Evolutionary conservation across 1,140 invertebrate genomes (phyloP), one percentile per base, ranked within the genome.

Genomic region (Wiebesia pumilae): DNA sequence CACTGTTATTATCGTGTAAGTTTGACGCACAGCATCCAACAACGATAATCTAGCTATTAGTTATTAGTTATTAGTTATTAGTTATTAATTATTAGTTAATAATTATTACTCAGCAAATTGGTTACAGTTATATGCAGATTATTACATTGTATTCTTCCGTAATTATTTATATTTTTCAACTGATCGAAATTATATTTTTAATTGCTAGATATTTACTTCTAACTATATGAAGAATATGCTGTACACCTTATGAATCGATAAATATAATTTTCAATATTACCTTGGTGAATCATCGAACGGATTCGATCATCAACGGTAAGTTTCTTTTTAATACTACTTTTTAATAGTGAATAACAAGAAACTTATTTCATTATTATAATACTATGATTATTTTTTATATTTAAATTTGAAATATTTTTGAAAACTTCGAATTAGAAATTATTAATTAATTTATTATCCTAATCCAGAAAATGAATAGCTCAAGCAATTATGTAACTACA

Each of bases 1-100:
- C 71, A 43, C 71, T 75, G 71, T 75, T 75, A 75, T 75, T 75
- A 75, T 75, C 71, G 38, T 43, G 38, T n/a, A 75, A 75, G 40
- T 75, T 75, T n/a, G 40, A 75, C 38, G 38, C 40, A 75, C 71
- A 75, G 43, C 71, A 10, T 75, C 71, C 16, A 75, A 75, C 38
- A n/a, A 43, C 71, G 71, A 40, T 43, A 75, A 75, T 75, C 21
- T 43, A 75, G n/a, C n/a, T n/a, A n/a, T n/a, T n/a, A n/a, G n/a
- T n/a, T n/a, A n/a, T n/a, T 19, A 43, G 24, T n/a, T 75, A 75
- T 75, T 75, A 43, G 71, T 75, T 43, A n/a, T 9, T 21, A 43
- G 24, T n/a, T 43, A 75, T n/a, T 19, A 43, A 7, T n/a, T 75
- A 75, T 75, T 75, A 43, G 71, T 75, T 43, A n/a, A 2, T 21